These are phyloP conservation scores for Cybosia mesomella DNA, from an alignment of 2,888 invertebrate species.

Conservation along the genomic window DNA sequence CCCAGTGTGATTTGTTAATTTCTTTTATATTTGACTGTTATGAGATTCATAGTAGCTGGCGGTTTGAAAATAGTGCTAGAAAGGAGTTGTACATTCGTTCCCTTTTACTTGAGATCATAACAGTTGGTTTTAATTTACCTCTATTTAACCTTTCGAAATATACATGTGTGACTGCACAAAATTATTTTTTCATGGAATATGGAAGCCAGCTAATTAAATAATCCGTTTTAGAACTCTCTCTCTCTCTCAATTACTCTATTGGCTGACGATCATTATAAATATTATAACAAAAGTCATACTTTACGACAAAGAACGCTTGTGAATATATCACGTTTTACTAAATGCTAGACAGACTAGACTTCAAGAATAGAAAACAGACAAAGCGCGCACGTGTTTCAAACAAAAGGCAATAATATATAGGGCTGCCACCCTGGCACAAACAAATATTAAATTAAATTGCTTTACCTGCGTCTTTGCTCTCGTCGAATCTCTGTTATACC, in stretches of 20 bases:
- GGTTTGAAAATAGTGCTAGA: neutral
- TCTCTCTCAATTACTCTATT: neutral
- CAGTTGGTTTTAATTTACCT: neutral
- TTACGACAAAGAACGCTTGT: neutral
- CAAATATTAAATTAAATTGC: neutral
- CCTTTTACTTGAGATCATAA: neutral
- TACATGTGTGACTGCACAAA: neutral
- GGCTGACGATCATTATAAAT: too few relatives aligned
- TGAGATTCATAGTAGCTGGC: too few relatives aligned
- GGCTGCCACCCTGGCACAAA: slow-evolving; percentile 30
- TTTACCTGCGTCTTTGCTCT: neutral
- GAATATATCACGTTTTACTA: slow-evolving; percentile 26
- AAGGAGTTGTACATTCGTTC: neutral
- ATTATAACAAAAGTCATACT: neutral
- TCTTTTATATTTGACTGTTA: too few relatives aligned
- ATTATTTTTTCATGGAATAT: too few relatives aligned
- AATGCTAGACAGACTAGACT: slow-evolving; percentile 31
- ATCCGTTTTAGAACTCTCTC: neutral
- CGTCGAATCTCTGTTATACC: neutral
- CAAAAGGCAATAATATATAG: slow-evolving; percentile 44
- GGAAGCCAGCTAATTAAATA: neutral
- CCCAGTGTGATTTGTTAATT: too few relatives aligned
- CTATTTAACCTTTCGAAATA: neutral
- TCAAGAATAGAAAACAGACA: slow-evolving; percentile 47
- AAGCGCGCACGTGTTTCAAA: slow-evolving; percentile 44